Evolutionary conservation across 2,888 invertebrate species (phyloP), one percentile per base, ranked within the genome.

Genomic region (Horisme vitalbata): DNA sequence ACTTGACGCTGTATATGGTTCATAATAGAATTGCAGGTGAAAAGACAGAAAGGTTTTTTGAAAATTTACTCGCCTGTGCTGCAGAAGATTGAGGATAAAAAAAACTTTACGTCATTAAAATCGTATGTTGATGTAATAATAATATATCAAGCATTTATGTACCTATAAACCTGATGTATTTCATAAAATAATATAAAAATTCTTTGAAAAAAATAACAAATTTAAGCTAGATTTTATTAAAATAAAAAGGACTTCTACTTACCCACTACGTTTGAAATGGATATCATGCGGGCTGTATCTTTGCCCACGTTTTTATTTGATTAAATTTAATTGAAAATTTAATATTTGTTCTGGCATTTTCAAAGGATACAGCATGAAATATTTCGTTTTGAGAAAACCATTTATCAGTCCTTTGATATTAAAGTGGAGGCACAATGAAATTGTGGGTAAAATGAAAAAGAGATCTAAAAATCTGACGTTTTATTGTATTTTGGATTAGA

Each of bases 361-460:
- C 52, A 59, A 58, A 58, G 49, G 53, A 41, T 55, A 56, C 26
- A 43, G 39, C 41, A 37, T 37, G 51, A 58, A 59, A 60, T 60
- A 60, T 61, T 59, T 59, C 52, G 37, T 54, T 47, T 43, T 48
- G 52, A 48, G 49, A 49, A 51, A 48, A 54, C 51, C 56, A 61
- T 59, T 60, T 57, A 63, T 55, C 55, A 57, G 53, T 43, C 53
- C 53, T 57, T 63, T 61, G 53, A 59, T 57, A 59, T 59, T 45
- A 60, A 58, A 59, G 56, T 47, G 45, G 44, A 34, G 50, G 26
- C 36, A 55, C 46, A 55, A 56, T 57, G 55, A 55, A 57, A 59
- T 56, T 57, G 44, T 47, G 41, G 55, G 31, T 48, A 39, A 53
- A 52, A 52, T 47, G 35, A 55, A 54, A 52, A 41, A 43, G 44